These are phyloP conservation scores for Menidia menidia DNA, from an alignment of 2,797 vertebrate species.

Conservation along the genomic window DNA sequence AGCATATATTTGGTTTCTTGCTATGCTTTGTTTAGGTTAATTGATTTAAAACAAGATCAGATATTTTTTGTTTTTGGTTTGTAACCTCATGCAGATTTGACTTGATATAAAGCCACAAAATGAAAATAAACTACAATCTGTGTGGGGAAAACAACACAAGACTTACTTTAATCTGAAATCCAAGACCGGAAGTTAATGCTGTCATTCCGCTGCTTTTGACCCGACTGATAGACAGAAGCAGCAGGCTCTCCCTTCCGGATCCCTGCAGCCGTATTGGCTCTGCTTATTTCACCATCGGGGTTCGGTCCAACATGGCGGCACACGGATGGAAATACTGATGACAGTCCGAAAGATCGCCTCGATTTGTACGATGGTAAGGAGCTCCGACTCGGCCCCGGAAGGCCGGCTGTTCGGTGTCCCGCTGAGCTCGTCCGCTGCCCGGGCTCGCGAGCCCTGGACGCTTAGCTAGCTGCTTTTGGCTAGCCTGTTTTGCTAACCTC, in stretches of 20 bases:
- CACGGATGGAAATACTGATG: constrained; percentile 94
- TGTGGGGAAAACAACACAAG: too few relatives aligned
- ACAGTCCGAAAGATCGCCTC: constrained; percentile 96
- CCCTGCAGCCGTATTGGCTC: constrained; percentile 82
- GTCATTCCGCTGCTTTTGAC: neutral
- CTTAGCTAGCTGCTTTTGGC: constrained; percentile 36
- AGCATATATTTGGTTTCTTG: too few relatives aligned
- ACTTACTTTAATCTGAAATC: constrained; percentile 31
- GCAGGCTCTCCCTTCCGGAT: constrained; percentile 67
- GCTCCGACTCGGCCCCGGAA: neutral
- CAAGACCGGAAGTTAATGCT: accelerated
- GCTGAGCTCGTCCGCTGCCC: constrained; percentile 13
- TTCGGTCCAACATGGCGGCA: constrained; percentile 89
- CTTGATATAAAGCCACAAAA: too few relatives aligned
- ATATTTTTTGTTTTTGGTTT: too few relatives aligned
- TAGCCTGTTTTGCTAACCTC: constrained; percentile 61
- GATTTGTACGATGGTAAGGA: constrained; percentile 95
- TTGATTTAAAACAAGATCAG: too few relatives aligned
- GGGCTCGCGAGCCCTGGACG: constrained; percentile 26
- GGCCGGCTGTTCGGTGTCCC: neutral
- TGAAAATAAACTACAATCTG: too few relatives aligned
- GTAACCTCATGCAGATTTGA: too few relatives aligned
- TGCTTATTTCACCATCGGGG: constrained; percentile 80
- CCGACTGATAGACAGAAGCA: constrained; percentile 6
- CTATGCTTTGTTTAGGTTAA: too few relatives aligned